Base-by-base conservation (phyloP, 2,113 vertebrate species). In the Seriola rivoliana region DNA sequence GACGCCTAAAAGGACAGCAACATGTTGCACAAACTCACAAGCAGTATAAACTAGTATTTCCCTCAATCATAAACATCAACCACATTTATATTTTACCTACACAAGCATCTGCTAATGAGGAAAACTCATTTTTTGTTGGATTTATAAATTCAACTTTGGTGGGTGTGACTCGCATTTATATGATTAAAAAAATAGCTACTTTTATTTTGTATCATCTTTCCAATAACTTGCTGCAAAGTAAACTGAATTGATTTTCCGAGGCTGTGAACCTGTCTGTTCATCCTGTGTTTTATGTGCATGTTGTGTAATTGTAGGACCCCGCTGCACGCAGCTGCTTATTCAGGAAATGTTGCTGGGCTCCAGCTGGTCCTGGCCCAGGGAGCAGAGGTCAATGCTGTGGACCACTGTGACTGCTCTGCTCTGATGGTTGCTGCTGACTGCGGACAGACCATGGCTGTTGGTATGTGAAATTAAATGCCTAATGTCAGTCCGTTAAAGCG, bases 311-410 rank as follows among this genome's bases (percentile, higher is more conserved):
- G 1, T 91, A 99, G 98, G 96, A 97, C 96, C 13, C 96, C 97
- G 9, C 95, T 99, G 94, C 98, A 99, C 89, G 97, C 98, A 75
- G 97, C 97, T 90, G 97, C 97, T 91, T 97, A 97, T 86, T 96
- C 97, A 87, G 98, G 97, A 92, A 97, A 95, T 40, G 91, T 97
- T 79, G 95, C 95, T 38, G 97, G 96, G 85, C 95, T 99, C 87
- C 97, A 97, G 94, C 94, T 98, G 95, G 95, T 97, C n/a, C 95
- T 99, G 93, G 93, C 93, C 90, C 96, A 97, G 82, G 96, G 96
- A 23, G 96, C 97, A 1, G 95, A 97, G 84, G 96, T 99, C 88
- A 95, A 99, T 75, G 88, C 92, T 50, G 95, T 96, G 3, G 97
- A 99, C 94, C 92, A 95, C 32, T 72, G 93, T 36, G 97, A 97